Evolutionary conservation across 1,140 invertebrate genomes (phyloP).

Genomic region (Cyclargus thomasi): DNA sequence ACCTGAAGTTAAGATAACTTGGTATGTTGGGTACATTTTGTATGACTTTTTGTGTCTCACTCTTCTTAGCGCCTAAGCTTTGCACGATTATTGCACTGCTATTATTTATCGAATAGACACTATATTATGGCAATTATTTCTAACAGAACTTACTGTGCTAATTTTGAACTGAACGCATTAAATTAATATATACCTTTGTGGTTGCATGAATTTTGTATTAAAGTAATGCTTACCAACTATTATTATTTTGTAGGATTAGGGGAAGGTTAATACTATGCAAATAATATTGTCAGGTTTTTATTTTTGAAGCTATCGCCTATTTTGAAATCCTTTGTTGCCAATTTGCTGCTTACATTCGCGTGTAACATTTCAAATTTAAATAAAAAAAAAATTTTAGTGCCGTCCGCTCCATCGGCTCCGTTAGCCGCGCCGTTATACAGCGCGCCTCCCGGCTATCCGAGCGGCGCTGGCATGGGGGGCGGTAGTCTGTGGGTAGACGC

Average conservation of each 20-base stretch:
- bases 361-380: not conserved
- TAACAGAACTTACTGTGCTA: not conserved
- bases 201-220: not conserved
- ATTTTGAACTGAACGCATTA: not conserved
- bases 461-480: slow-evolving; percentile 42
- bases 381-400: slow-evolving; percentile 34
- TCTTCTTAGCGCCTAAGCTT: not conserved
- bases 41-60: slow-evolving; percentile 21
- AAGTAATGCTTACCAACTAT: too few relatives aligned
- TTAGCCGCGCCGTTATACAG: slow-evolving; percentile 46
- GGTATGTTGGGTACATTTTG: slow-evolving; percentile 72
- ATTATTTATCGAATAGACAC: too few relatives aligned
- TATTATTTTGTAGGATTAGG: too few relatives aligned
- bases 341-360: not conserved
- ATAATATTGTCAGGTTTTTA: not conserved
- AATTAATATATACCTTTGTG: not conserved
- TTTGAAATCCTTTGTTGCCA: not conserved
- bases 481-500: slow-evolving; percentile 80
- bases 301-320: too few relatives aligned
- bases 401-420: slow-evolving; percentile 68
- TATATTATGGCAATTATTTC: too few relatives aligned
- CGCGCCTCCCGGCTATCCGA: slow-evolving; percentile 51
- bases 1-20: slow-evolving; percentile 27
- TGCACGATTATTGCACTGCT: not conserved
- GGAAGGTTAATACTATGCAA: too few relatives aligned